Percentiles rank a stretch among this genome's conserved stretches.
These are phyloP conservation scores for Erannis defoliaria DNA, from an alignment of 2,888 invertebrate genomes.

Conservation along the genomic window DNA sequence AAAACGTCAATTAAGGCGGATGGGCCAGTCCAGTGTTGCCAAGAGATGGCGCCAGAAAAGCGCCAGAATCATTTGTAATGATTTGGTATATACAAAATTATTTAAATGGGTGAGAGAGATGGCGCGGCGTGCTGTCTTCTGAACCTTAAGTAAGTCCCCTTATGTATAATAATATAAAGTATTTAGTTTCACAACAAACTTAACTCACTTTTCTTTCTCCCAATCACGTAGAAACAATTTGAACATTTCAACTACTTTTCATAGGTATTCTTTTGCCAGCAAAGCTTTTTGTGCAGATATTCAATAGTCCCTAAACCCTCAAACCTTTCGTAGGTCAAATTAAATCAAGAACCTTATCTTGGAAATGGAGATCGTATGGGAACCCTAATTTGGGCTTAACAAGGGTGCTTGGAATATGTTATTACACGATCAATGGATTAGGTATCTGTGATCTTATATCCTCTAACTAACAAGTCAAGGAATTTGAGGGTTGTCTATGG, in stretches of 20 bases:
- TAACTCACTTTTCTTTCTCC: neutral
- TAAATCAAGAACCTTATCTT: slow-evolving; percentile 37
- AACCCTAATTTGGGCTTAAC: slow-evolving; percentile 66
- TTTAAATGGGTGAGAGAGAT: too few relatives aligned
- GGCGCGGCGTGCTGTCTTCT: too few relatives aligned
- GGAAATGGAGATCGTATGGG: slow-evolving; percentile 50
- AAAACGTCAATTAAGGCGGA: too few relatives aligned
- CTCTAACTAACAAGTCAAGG: slow-evolving; percentile 55
- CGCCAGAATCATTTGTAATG: too few relatives aligned
- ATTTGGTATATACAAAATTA: too few relatives aligned
- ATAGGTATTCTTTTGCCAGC: neutral
- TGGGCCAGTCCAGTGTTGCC: too few relatives aligned
- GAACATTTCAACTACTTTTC: neutral
- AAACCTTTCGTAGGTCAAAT: slow-evolving; percentile 35
- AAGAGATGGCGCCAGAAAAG: too few relatives aligned
- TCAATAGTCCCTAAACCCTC: slow-evolving; percentile 4
- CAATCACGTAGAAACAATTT: neutral
- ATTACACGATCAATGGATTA: slow-evolving; percentile 72
- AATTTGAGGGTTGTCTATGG: slow-evolving; percentile 41
- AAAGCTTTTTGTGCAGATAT: slow-evolving; percentile 1
- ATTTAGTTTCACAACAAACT: too few relatives aligned
- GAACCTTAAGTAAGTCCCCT: too few relatives aligned
- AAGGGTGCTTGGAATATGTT: slow-evolving; percentile 82
- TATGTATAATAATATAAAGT: too few relatives aligned
- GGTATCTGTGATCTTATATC: slow-evolving; percentile 54